A percentile compares a stretch with the other conserved stretches of the same genome.
These are phyloP conservation scores for Coelinius sp. DNA, from an alignment of 2,888 invertebrate genomes.

Conservation along the genomic window DNA sequence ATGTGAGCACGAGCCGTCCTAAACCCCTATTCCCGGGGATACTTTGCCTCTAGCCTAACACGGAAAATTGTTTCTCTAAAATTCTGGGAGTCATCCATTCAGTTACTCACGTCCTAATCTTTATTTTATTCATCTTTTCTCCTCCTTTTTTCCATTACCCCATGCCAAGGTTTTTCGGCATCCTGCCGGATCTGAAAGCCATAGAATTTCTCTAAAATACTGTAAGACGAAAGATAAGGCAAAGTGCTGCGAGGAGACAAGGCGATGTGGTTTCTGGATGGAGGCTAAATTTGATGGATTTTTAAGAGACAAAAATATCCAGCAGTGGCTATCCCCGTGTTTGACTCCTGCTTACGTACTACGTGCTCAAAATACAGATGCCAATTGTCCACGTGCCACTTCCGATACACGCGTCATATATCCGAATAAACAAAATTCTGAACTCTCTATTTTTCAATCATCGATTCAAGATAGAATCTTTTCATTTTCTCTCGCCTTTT, in stretches of 20 bases:
- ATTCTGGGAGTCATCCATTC: neutral
- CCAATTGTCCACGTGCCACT: slow-evolving; percentile 29
- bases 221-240: slow-evolving; percentile 1
- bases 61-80: neutral
- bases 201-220: slow-evolving; percentile 17
- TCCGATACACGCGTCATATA: slow-evolving; percentile 7
- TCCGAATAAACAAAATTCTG: neutral
- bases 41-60: neutral
- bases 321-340: slow-evolving; percentile 10
- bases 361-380: slow-evolving; percentile 5
- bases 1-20: neutral
- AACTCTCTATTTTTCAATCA: neutral
- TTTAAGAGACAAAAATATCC: slow-evolving; percentile 16
- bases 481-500: no score
- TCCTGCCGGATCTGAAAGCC: neutral
- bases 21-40: neutral
- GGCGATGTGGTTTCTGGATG: neutral
- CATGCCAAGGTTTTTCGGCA: neutral
- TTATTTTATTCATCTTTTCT: neutral
- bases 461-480: no score
- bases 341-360: neutral
- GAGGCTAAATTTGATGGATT: slow-evolving; percentile 16
- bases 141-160: neutral
- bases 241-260: neutral
- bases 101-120: slow-evolving; percentile 14